Conservation (phyloP, 2,888 invertebrate genomes). For the Lottia scabra region DNA sequence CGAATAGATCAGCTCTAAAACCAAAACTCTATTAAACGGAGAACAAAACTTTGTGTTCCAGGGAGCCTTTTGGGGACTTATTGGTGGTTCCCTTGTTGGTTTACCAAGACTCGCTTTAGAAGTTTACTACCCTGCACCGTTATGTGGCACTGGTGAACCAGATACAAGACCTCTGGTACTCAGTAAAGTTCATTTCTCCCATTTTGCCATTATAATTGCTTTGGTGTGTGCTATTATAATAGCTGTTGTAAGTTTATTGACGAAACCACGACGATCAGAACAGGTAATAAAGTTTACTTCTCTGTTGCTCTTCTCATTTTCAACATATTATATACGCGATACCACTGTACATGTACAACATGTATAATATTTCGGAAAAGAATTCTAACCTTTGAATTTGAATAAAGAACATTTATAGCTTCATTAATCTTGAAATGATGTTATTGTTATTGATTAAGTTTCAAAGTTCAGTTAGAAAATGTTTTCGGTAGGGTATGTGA, state of each 20-base stretch:
- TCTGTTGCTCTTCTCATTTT: no score
- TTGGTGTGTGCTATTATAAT: conserved; percentile 40
- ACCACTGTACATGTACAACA: no score
- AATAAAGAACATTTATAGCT: background rate
- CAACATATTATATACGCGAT: no score
- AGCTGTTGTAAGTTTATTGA: conserved; percentile 16
- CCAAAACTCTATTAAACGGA: no score
- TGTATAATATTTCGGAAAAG: no score
- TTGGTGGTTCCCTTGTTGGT: background rate
- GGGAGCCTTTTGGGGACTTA: background rate
- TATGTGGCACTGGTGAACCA: conserved; percentile 65
- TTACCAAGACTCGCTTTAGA: background rate
- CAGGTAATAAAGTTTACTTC: conserved; percentile 28
- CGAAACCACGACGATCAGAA: conserved; percentile 20
- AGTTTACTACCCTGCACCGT: conserved; percentile 45
- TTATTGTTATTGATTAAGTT: background rate
- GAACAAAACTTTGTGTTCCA: background rate
- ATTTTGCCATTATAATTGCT: conserved; percentile 55
- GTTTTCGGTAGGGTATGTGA: no score
- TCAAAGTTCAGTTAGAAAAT: background rate
- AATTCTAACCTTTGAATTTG: no score
- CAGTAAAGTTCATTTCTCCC: conserved; percentile 54
- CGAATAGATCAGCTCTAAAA: no score
- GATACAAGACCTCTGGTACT: conserved; percentile 43
- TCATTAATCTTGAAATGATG: no score